Evolutionary conservation across 2,797 vertebrate genomes (phyloP).

Genomic region (Sternarchorhynchus goeldii): DNA sequence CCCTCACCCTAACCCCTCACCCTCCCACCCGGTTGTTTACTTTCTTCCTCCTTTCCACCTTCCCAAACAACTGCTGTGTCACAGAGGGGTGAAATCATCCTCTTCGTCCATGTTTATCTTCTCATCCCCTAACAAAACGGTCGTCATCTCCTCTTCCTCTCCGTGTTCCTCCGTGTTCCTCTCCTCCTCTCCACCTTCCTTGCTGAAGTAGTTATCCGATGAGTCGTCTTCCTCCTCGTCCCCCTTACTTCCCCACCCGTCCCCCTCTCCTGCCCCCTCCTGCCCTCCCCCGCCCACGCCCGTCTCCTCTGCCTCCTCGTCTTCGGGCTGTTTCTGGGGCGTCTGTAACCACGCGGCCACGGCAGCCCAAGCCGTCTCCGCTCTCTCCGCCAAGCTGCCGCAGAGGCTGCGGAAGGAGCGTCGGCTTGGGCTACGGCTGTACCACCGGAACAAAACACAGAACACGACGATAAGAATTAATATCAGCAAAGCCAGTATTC

Average conservation of each 20-base stretch:
- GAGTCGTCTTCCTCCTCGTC: background rate
- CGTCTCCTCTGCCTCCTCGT: background rate
- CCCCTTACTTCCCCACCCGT: background rate
- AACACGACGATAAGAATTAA: background rate
- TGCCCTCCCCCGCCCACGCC: background rate
- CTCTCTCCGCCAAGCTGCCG: background rate
- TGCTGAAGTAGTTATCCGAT: background rate
- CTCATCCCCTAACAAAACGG: slow-evolving; percentile 20
- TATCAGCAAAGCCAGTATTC: background rate
- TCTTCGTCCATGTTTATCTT: background rate
- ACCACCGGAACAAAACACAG: slow-evolving; percentile 11
- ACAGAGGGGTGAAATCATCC: slow-evolving; percentile 29
- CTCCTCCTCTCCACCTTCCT: background rate
- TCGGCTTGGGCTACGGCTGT: background rate
- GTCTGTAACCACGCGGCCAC: background rate
- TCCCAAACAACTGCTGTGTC: background rate
- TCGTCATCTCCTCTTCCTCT: background rate
- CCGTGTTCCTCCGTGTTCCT: background rate
- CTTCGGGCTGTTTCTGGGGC: background rate
- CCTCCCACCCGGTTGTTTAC: background rate
- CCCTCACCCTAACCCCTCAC: background rate
- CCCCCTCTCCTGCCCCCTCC: background rate
- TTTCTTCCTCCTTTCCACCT: background rate
- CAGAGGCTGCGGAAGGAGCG: background rate
- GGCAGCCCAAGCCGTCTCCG: background rate